Evolutionary conservation across 2,888 invertebrate species (phyloP).

Genomic region (Scelioninae gen. 1): DNA sequence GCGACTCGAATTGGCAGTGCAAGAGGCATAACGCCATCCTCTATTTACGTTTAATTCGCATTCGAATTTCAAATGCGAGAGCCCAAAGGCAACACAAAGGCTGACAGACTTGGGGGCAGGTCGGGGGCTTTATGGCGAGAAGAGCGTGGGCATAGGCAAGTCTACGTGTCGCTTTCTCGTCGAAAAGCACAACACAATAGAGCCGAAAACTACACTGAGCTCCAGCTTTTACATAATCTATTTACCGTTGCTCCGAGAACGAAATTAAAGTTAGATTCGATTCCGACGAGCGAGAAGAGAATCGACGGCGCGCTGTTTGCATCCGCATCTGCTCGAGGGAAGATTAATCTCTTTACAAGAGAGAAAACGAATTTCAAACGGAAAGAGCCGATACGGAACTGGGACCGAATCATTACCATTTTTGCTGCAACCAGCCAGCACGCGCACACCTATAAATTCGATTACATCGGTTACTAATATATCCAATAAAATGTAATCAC

Average conservation of each 20-base stretch:
- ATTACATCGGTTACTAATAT: conserved; percentile 30
- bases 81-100: conserved; percentile 61
- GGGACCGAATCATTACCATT: conserved; percentile 47
- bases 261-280: conserved; percentile 70
- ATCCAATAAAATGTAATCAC: conserved; percentile 42
- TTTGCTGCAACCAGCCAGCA: conserved; percentile 27
- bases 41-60: conserved; percentile 63
- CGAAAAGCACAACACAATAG: conserved; percentile 68
- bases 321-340: conserved; percentile 65
- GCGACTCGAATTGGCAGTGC: conserved; percentile 68
- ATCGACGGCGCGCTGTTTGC: conserved; percentile 66
- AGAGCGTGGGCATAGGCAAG: conserved; percentile 38
- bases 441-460: conserved; percentile 18
- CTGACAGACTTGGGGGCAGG: conserved; percentile 27
- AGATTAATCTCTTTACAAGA: conserved; percentile 67
- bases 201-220: conserved; percentile 63
- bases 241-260: conserved; percentile 67
- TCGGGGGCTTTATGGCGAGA: conserved; percentile 31
- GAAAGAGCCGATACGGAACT: conserved; percentile 42
- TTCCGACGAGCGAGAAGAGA: conserved; percentile 62
- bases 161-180: conserved; percentile 66
- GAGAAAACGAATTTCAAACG: conserved; percentile 61
- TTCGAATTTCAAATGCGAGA: conserved; percentile 49
- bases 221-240: conserved; percentile 69
- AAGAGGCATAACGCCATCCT: conserved; percentile 60